These are phyloP conservation scores for Epizoanthus ramosus DNA, from an alignment of 92 coral and sea anemone genomes.

Conservation along the genomic window DNA sequence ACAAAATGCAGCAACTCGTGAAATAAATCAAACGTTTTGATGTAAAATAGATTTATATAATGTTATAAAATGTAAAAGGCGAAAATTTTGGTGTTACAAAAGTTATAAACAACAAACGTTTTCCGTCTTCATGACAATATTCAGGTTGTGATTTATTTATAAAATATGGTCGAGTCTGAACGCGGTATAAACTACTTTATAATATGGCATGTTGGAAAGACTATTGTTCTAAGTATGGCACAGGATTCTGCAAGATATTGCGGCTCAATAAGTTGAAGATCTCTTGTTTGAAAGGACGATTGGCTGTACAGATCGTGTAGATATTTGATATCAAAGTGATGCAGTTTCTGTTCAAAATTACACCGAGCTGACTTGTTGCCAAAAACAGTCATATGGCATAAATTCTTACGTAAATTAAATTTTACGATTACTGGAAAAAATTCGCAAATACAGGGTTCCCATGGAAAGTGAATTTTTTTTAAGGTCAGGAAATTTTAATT, in stretches of 20 bases:
- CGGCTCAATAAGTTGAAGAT: neutral
- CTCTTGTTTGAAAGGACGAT: neutral
- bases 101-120: too few species aligned
- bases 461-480: neutral
- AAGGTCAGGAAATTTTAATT: neutral
- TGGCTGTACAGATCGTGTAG: slow-evolving; percentile 8
- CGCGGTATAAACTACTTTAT: slow-evolving; percentile 4
- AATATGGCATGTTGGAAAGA: neutral
- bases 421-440: neutral
- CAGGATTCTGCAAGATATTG: slow-evolving; percentile 9
- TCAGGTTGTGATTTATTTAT: neutral
- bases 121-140: too few species aligned
- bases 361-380: neutral
- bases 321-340: neutral
- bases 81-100: neutral
- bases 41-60: neutral
- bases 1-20: neutral
- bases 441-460: neutral
- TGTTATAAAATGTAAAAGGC: too few species aligned
- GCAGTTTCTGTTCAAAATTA: slow-evolving; percentile 1
- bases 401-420: neutral
- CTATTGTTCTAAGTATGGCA: neutral
- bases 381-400: slow-evolving; percentile 12
- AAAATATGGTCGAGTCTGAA: neutral
- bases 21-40: neutral